phyloP scores from a whole-genome alignment of 2,113 vertebrate species.

The Albula goreensis region DNA sequence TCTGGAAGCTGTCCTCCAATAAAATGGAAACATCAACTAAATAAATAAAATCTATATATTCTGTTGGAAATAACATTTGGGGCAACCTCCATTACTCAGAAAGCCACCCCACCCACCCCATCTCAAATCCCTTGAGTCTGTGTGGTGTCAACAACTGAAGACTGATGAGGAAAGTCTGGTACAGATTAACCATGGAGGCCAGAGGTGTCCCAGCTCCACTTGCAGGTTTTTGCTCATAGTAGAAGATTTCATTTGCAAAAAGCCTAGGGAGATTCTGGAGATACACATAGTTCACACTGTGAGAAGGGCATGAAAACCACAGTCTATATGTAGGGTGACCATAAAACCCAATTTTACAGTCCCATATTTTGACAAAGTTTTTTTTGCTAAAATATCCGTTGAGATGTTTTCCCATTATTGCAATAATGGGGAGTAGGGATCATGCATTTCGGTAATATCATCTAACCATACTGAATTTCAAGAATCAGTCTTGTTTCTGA shows the following conservation, averaged over 20 bases:
- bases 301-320: background rate
- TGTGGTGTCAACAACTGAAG: conserved; percentile 65
- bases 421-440: too few relatives aligned
- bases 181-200: conserved; percentile 56
- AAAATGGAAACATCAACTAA: background rate
- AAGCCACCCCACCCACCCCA: conserved; percentile 21
- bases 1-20: background rate
- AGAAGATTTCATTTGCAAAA: background rate
- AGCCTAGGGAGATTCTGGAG: background rate
- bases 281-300: background rate
- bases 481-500: too few relatives aligned
- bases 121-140: conserved; percentile 44
- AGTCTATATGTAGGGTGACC: background rate
- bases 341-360: too few relatives aligned
- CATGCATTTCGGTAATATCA: too few relatives aligned
- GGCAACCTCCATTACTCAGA: background rate
- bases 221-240: too few relatives aligned
- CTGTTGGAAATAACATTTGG: background rate
- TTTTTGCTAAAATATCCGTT: too few relatives aligned
- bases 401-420: too few relatives aligned
- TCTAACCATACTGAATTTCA: too few relatives aligned
- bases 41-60: background rate
- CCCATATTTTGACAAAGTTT: too few relatives aligned
- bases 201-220: background rate
- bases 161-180: conserved; percentile 62